Base-by-base conservation (phyloP, 1,140 invertebrate species). In the Pinna nobilis region DNA sequence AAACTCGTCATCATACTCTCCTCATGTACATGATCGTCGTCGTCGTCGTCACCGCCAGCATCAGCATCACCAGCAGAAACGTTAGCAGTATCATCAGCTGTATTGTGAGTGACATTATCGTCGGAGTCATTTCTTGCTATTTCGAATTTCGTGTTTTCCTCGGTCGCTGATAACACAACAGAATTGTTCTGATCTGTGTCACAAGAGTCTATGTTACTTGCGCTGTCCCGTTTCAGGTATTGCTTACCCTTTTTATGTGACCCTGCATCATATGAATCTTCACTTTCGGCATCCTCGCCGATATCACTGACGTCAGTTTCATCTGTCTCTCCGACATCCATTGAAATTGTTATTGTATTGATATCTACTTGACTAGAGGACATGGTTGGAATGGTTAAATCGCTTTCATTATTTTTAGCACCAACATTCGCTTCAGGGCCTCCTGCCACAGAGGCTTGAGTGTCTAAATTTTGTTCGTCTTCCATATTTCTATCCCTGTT, bases 1-100 rank as follows among this genome's bases (percentile, higher is more conserved):
- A 69, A 23, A 37, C 35, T 28, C 7, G 66, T 69, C 53, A 59
- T 28, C 51, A 44, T 44, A 25, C 59, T 53, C 30, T 59, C 66
- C 25, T 47, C 51, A 18, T 20, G 37, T 20, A 37, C 39, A 9
- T 63, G 30, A 9, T 63, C 59, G n/a, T 44, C 59, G n/a, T 37
- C 39, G 9, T 44, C 39, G 37, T 61, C 18, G 3, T n/a, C 1
- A 39, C 39, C 57, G 32, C 11, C 57, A 15, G n/a, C 11, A n/a
- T 33, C 23, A 2, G 13, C 30, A 6, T 61, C 57, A 61, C 2
- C 23, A n/a, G 9, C 18, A 13, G 35, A 33, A 59, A 33, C 33
- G 39, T n/a, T 44, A 44, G 9, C 39, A 44, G 9, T 44, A 11
- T 44, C 39, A 44, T 44, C 39, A n/a, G n/a, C 9, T 44, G 9